phyloP scores from a whole-genome alignment of 2,113 vertebrate genomes.

The Dromiciops gliroides region DNA sequence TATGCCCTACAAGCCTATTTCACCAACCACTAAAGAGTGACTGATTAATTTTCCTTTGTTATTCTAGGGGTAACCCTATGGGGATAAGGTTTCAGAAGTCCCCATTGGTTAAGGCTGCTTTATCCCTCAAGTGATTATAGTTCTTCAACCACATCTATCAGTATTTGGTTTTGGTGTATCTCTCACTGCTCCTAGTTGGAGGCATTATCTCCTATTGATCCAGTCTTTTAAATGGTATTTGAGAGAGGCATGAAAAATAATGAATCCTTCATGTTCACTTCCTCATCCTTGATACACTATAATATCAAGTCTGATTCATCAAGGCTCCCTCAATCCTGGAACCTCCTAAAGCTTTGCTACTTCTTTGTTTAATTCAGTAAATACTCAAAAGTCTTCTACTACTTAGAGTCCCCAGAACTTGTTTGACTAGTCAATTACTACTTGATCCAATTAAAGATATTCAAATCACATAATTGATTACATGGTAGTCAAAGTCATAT shows the following conservation, averaged over 20 bases:
- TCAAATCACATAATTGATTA: neutral
- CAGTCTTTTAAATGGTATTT: neutral
- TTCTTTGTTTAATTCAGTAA: neutral
- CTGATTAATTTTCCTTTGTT: neutral
- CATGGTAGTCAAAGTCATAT: neutral
- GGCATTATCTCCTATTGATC: neutral
- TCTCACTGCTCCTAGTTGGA: neutral
- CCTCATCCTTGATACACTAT: neutral
- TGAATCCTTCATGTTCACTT: neutral
- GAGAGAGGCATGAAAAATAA: neutral
- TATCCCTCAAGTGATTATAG: neutral
- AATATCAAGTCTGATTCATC: neutral
- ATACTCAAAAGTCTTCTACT: neutral
- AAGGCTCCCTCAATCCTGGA: neutral
- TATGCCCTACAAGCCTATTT: neutral
- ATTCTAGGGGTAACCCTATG: neutral
- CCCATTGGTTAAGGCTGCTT: neutral
- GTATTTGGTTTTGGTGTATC: neutral
- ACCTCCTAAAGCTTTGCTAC: neutral
- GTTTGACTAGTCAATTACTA: neutral
- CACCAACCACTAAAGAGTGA: neutral
- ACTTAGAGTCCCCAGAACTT: neutral
- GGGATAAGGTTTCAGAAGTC: neutral
- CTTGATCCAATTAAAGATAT: neutral
- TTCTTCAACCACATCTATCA: neutral